Evolutionary conservation across 2,113 vertebrate species (phyloP), one percentile per base, ranked within the genome.

Genomic region (Lepisosteus oculatus): DNA sequence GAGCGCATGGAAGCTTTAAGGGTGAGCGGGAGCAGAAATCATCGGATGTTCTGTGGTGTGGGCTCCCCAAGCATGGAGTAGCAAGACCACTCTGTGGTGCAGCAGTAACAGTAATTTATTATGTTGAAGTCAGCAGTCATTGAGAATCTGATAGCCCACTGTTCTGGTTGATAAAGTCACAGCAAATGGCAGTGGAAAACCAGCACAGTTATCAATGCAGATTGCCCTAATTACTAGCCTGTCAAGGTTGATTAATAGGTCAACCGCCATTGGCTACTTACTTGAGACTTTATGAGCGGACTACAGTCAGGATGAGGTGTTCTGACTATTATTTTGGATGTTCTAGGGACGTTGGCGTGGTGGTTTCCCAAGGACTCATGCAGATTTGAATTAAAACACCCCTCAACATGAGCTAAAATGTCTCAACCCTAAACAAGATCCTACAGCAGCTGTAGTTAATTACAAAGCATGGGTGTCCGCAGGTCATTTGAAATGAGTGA

Each of bases 191-290:
- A 15, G 17, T 64, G 62, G 2, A 29, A 64, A 2, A 64, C 8
- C 62, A 64, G 62, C 6, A 15, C 17, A 64, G 47, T 6, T 64
- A 41, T 29, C 8, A 64, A 29, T 6, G 17, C 41, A 13, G 56
- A 13, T 59, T 59, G 56, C 3, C n/a, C n/a, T 59, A 59, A 14
- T n/a, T 59, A 14, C 56, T n/a, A 29, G 29, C 29, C 29, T 29
- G 29, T 29, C 29, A 29, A 29, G 29, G 29, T 29, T 59, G 11
- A 59, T 59, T 59, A 59, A n/a, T n/a, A 88, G 85, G 87, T 90
- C 89, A 90, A 86, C 86, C 89, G 86, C 85, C 84, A 90, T 17
- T 89, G 80, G 84, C 84, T 88, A 83, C 86, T 89, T 86, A 80
- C 88, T n/a, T 14, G 56, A 12, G 4, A 59, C 2, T 13, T 4